Conservation (phyloP, 2,113 vertebrate species). For the Anser brachyrhynchus region DNA sequence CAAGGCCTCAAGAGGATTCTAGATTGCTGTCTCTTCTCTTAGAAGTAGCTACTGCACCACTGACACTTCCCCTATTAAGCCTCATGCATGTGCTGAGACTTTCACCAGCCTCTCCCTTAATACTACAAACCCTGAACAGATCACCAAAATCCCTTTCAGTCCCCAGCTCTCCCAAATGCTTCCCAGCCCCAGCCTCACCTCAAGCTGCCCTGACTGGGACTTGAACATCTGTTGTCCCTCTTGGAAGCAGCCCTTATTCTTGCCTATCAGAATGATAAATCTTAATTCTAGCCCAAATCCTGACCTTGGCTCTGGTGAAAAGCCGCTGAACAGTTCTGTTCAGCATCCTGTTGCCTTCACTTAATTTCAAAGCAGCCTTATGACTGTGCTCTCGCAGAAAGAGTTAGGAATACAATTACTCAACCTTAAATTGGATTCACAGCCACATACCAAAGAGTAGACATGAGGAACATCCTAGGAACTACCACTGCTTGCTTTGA, state of each 20-base stretch:
- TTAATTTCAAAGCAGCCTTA: neutral
- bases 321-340: neutral
- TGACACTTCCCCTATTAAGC: neutral
- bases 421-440: neutral
- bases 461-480: neutral
- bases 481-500: neutral
- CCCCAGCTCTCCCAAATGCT: neutral
- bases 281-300: neutral
- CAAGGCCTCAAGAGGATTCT: neutral
- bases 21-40: neutral
- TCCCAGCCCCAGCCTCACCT: neutral
- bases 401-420: neutral
- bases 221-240: neutral
- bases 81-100: neutral
- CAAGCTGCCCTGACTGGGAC: neutral
- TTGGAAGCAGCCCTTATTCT: neutral
- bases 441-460: neutral
- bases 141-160: neutral
- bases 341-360: neutral
- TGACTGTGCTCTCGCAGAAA: neutral
- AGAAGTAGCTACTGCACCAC: neutral
- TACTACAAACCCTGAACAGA: neutral
- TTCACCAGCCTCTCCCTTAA: neutral
- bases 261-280: neutral
- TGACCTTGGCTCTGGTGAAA: neutral